These are phyloP conservation scores for mouse (Mus musculus) DNA, from an alignment of 2,113 vertebrate species.

Conservation along the genomic window DNA sequence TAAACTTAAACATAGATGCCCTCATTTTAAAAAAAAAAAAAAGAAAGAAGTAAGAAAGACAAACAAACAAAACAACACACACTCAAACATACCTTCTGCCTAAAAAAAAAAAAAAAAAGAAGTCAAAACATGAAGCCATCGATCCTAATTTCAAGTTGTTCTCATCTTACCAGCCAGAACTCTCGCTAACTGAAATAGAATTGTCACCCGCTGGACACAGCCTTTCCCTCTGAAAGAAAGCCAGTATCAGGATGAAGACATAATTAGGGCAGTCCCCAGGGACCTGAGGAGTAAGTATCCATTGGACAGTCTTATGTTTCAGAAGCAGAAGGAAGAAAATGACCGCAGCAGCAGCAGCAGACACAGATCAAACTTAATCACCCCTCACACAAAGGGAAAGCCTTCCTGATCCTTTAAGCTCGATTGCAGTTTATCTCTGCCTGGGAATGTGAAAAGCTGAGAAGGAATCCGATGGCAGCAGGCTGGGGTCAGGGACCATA, in stretches of 20 bases:
- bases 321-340: conserved; percentile 31
- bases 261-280: neutral
- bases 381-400: neutral
- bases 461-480: conserved; percentile 12
- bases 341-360: conserved; percentile 20
- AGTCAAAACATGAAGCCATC: neutral
- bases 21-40: too few species aligned
- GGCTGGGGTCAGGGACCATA: neutral
- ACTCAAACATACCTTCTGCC: neutral
- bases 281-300: neutral
- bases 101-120: neutral
- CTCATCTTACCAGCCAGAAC: neutral
- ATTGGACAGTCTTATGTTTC: conserved; percentile 21
- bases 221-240: neutral
- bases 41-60: neutral
- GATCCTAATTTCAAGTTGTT: neutral
- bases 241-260: neutral
- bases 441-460: conserved; percentile 51
- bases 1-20: too few species aligned
- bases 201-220: neutral
- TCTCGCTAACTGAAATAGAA: neutral
- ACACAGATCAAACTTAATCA: conserved; percentile 40
- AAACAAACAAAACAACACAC: neutral
- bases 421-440: neutral
- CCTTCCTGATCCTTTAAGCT: conserved; percentile 52